phyloP scores from a whole-genome alignment of 2,888 invertebrate genomes.

The Dryomyza anilis region DNA sequence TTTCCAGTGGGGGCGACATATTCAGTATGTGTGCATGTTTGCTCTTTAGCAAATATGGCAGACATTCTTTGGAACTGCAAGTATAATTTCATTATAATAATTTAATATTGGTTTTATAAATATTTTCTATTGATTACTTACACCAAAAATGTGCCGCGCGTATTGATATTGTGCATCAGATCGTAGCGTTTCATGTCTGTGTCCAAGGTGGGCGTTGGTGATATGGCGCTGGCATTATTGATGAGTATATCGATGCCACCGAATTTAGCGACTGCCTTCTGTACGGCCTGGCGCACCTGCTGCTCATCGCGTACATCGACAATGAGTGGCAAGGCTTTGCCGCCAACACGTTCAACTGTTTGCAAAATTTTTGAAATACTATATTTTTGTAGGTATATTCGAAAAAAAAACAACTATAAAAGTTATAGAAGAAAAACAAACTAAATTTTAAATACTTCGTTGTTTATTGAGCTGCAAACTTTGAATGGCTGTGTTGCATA shows the following conservation, averaged over 20 bases:
- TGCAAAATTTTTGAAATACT: too few relatives aligned
- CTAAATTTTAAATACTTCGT: too few relatives aligned
- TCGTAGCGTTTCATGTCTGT: conserved; percentile 97
- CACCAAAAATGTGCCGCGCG: conserved; percentile 94
- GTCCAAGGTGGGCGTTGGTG: conserved; percentile 76
- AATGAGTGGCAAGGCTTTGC: conserved; percentile 77
- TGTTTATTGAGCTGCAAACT: too few relatives aligned
- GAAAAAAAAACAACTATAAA: too few relatives aligned
- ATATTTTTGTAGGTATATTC: too few relatives aligned
- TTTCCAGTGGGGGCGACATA: conserved; percentile 89
- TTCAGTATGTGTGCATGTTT: conserved; percentile 93
- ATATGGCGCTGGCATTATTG: conserved; percentile 96
- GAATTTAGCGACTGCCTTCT: conserved; percentile 75
- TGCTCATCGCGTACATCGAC: conserved; percentile 82
- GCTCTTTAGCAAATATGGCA: conserved; percentile 85
- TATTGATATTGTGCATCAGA: conserved; percentile 93
- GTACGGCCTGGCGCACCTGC: conserved; percentile 70
- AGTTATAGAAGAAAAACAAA: too few relatives aligned
- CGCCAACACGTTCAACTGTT: conserved; percentile 79
- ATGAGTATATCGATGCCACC: conserved; percentile 94
- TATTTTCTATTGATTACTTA: conserved; percentile 62
- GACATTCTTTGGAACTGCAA: conserved; percentile 83
- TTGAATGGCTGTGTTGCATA: too few relatives aligned
- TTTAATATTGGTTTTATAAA: not conserved
- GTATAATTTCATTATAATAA: not conserved